Percentiles rank a stretch among this genome's conserved stretches.
phyloP scores from a whole-genome alignment of 30 jellyfish, hydroid and myxozoan species.

The Phacellophora camtschatica region DNA sequence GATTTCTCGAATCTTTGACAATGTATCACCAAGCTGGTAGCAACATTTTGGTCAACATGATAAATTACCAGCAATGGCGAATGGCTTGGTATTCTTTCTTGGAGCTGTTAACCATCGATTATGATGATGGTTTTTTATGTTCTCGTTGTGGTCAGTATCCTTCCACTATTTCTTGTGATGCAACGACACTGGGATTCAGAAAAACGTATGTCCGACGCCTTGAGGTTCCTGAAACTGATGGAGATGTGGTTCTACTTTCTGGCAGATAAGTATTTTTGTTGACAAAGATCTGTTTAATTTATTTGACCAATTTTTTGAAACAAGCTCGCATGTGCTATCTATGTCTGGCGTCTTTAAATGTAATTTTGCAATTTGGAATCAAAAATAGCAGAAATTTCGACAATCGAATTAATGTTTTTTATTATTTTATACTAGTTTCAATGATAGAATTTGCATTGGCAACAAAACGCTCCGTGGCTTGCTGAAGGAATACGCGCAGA shows the following conservation, averaged over 20 bases:
- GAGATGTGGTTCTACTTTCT: neutral
- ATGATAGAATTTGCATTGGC: neutral
- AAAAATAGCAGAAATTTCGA: no score
- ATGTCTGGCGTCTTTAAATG: neutral
- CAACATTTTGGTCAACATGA: no score
- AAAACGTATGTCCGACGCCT: neutral
- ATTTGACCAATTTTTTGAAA: neutral
- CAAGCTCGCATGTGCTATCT: neutral
- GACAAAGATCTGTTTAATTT: no score
- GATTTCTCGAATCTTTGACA: no score
- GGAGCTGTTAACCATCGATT: conserved; percentile 2
- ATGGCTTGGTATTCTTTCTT: conserved; percentile 24
- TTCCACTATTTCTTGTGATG: neutral
- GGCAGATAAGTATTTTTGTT: conserved; percentile 1
- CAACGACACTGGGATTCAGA: conserved; percentile 12
- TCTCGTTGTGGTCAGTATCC: conserved; percentile 15
- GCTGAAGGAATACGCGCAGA: neutral
- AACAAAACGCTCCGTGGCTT: neutral
- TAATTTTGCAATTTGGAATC: no score
- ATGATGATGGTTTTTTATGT: neutral
- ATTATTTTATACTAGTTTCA: neutral
- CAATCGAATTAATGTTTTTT: no score
- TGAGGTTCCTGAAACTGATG: neutral
- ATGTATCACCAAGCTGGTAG: no score
- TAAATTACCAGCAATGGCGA: conserved; percentile 28